Conservation (phyloP, 1,140 invertebrate species). For the Drosophila punjabiensis region DNA sequence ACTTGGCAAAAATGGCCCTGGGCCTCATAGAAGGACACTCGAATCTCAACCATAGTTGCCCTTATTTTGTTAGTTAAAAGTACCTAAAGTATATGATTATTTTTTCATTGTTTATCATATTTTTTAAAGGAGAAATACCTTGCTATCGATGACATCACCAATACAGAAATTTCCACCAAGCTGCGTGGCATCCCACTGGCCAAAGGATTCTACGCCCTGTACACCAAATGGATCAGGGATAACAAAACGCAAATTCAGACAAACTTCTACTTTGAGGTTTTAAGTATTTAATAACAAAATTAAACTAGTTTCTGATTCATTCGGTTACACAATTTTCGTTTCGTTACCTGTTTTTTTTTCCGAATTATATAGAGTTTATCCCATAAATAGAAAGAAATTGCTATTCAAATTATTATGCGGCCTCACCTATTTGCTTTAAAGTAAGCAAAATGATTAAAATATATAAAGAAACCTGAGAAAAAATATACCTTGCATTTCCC, state of each 20-base stretch:
- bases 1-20: conserved; percentile 32
- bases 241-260: conserved; percentile 18
- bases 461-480: too few relatives aligned
- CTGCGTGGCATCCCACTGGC: conserved; percentile 28
- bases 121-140: conserved; percentile 26
- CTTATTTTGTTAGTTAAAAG: conserved; percentile 32
- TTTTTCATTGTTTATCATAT: background rate
- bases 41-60: conserved; percentile 53
- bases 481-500: too few relatives aligned
- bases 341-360: too few relatives aligned
- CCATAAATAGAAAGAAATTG: too few relatives aligned
- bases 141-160: conserved; percentile 32
- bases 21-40: conserved; percentile 22
- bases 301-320: too few relatives aligned
- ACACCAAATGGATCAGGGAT: conserved; percentile 8
- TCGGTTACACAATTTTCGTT: too few relatives aligned
- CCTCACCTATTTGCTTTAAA: too few relatives aligned
- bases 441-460: too few relatives aligned
- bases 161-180: conserved; percentile 28
- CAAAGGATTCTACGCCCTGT: conserved; percentile 27
- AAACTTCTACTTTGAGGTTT: conserved; percentile 9
- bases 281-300: background rate
- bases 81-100: too few relatives aligned
- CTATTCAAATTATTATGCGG: too few relatives aligned
- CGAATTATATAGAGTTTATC: too few relatives aligned